Base-by-base conservation (phyloP, 2,888 invertebrate genomes). In the Papilio protenor region DNA sequence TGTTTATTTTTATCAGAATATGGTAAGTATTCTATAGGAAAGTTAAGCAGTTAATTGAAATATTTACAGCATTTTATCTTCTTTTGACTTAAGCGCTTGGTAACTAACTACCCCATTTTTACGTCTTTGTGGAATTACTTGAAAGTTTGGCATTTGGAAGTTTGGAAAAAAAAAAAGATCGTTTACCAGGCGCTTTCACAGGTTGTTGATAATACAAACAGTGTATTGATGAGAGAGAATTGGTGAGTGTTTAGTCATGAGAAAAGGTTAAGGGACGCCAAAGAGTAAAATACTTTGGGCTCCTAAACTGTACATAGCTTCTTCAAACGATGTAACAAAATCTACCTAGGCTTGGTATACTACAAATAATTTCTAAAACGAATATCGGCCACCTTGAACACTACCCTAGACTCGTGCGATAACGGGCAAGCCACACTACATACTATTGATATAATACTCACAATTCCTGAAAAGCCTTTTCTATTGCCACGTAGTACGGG, bases 401-500 rank as follows among this genome's bases (percentile, higher is more conserved):
- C 1, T 64, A 64, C 8, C 27, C 16, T 27, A 6, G 64, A 64
- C 14, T 33, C 2, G 64, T 27, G 5, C 1, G 5, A 27, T 14
- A 23, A 1, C 16, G 1, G 14, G 0, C 10, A 64, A 11, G 16
- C 10, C 1, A 14, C 18, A 40, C 8, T 40, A 40, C 40, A 40
- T 52, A 52, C 18, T 52, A 52, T 21, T 59, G 10, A 1, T 59
- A 21, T 12, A 2, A 59, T 59, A 74, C 74, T 64, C n/a, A 74
- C 74, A 74, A 47, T 27, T 74, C n/a, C n/a, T 49, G 12, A 18
- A 74, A 64, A 23, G 59, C 74, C 12, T 74, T 33, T 27, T 49
- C 2, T 61, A 74, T 59, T 21, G 74, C 74, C 47, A 49, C 74
- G 47, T 61, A 74, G 49, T 74, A 74, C 1, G 74, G 74, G 47